Conservation (phyloP, 30 jellyfish, hydroid and myxozoan genomes). For the Cassiopea andromeda region DNA sequence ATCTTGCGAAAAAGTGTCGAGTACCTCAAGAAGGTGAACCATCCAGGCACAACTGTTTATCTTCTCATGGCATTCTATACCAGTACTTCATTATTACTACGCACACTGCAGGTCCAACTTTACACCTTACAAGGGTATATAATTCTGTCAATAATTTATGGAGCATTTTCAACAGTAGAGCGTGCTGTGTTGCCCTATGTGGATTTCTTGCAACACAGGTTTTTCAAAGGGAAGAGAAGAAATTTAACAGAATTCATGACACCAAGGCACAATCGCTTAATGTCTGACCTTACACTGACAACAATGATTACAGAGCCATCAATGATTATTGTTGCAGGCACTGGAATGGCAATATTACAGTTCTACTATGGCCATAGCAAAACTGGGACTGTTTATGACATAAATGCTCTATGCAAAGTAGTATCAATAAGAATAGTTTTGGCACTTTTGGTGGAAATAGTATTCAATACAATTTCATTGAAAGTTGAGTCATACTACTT, state of each 20-base stretch:
- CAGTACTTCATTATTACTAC: slow-evolving; percentile 33
- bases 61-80: slow-evolving; percentile 67
- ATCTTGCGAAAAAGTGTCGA: slow-evolving; percentile 41
- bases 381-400: slow-evolving; percentile 16
- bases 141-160: slow-evolving; percentile 41
- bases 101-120: slow-evolving; percentile 62
- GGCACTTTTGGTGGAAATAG: slow-evolving; percentile 56
- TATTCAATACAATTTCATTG: slow-evolving; percentile 41
- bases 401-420: slow-evolving; percentile 1
- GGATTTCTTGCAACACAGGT: slow-evolving; percentile 56
- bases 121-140: slow-evolving; percentile 2
- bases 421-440: slow-evolving; percentile 32
- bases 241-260: slow-evolving; percentile 63
- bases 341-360: slow-evolving; percentile 50
- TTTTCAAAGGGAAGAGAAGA: slow-evolving; percentile 30
- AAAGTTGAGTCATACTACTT: slow-evolving; percentile 62
- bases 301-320: slow-evolving; percentile 69
- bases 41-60: slow-evolving; percentile 69
- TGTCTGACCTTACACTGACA: slow-evolving; percentile 61
- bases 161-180: slow-evolving; percentile 51
- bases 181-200: slow-evolving; percentile 61
- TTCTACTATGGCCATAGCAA: slow-evolving; percentile 38
- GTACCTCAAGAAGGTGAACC: slow-evolving; percentile 35
- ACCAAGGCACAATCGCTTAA: slow-evolving; percentile 59
- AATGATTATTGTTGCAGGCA: slow-evolving; percentile 34